phyloP scores from a whole-genome alignment of 2,888 invertebrate species.

The Polydrusus cervinus region DNA sequence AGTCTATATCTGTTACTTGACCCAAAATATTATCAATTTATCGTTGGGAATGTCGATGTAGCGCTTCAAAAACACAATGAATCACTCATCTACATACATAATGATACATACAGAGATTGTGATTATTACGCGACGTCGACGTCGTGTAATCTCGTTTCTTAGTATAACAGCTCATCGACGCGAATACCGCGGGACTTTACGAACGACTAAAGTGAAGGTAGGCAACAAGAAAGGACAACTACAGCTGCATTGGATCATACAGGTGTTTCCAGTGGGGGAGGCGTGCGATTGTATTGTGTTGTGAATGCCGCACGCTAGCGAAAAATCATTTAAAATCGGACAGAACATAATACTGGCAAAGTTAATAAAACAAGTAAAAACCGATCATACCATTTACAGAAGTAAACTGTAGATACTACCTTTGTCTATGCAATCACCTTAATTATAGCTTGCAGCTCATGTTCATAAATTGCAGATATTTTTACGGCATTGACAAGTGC shows the following conservation, averaged over 20 bases:
- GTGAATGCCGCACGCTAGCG: too few relatives aligned
- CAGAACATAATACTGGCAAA: too few relatives aligned
- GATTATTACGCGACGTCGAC: conserved; percentile 7
- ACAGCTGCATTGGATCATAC: conserved; percentile 42
- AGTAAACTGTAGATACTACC: too few relatives aligned
- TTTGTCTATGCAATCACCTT: too few relatives aligned
- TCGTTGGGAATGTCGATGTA: conserved; percentile 20
- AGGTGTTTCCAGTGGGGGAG: conserved; percentile 45
- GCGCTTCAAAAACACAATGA: conserved; percentile 31
- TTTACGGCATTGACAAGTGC: too few relatives aligned
- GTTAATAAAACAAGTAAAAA: too few relatives aligned
- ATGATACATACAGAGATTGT: conserved; percentile 22
- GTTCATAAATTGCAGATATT: too few relatives aligned
- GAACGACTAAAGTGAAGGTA: conserved; percentile 33
- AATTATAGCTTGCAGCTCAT: too few relatives aligned
- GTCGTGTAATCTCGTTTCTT: conserved; percentile 14
- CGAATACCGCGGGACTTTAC: conserved; percentile 22
- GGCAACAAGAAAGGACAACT: conserved; percentile 48
- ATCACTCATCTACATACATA: conserved; percentile 31
- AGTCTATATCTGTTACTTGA: conserved; percentile 9
- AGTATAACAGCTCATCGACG: conserved; percentile 1
- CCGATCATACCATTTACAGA: too few relatives aligned
- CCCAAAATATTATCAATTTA: conserved; percentile 29
- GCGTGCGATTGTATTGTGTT: conserved; percentile 24
- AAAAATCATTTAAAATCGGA: too few relatives aligned